phyloP scores from a whole-genome alignment of 2,888 invertebrate species.

The Branchipolynoe longqiensis region DNA sequence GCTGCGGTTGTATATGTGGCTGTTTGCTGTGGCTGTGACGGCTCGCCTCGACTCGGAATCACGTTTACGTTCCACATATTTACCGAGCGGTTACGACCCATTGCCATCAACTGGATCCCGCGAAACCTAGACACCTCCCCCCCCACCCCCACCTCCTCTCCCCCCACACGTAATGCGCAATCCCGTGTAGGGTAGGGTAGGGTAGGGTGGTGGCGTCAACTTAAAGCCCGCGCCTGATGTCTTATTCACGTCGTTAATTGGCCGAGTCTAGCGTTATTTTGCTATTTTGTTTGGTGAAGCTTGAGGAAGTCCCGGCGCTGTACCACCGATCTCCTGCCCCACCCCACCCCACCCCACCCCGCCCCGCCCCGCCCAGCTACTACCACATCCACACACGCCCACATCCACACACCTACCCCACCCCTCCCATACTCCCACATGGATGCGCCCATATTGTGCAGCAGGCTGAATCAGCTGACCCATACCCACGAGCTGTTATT shows the following conservation, averaged over 20 bases:
- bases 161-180: neutral
- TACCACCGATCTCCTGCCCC: neutral
- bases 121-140: neutral
- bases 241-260: constrained; percentile 21
- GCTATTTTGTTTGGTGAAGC: neutral
- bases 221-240: neutral
- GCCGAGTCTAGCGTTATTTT: constrained; percentile 25
- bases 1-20: too few species aligned
- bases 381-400: too few species aligned
- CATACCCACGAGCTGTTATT: neutral
- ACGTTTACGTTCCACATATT: constrained; percentile 57
- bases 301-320: too few species aligned
- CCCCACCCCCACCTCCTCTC: neutral
- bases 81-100: constrained; percentile 43
- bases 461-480: neutral
- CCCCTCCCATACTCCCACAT: neutral
- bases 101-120: constrained; percentile 30
- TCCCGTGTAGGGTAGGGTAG: neutral
- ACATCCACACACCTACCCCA: too few species aligned
- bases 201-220: neutral
- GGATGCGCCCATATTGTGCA: neutral
- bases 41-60: constrained; percentile 55
- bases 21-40: constrained; percentile 56
- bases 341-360: neutral
- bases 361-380: neutral